Conservation (phyloP, 1,140 invertebrate genomes). For the Steinernema feltiae region DNA sequence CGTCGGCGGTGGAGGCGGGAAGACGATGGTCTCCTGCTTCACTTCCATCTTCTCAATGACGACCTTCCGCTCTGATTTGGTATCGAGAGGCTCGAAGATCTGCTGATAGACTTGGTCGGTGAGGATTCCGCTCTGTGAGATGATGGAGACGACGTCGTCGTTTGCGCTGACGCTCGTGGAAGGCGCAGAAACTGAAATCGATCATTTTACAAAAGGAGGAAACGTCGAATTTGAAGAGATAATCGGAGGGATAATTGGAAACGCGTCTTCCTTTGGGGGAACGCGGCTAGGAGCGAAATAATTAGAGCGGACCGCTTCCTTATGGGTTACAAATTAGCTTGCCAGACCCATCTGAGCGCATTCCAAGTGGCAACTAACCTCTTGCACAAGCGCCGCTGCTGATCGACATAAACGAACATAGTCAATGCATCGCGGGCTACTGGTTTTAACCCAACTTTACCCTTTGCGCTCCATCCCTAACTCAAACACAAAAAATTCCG, state of each 20-base stretch:
- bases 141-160: not conserved
- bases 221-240: not conserved
- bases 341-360: no score
- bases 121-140: not conserved
- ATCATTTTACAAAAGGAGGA: not conserved
- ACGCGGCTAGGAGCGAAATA: no score
- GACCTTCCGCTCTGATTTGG: not conserved
- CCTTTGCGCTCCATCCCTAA: not conserved
- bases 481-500: not conserved
- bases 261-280: not conserved
- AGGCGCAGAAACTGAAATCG: not conserved
- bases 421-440: not conserved
- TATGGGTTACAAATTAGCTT: no score
- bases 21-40: not conserved
- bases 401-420: conserved; percentile 5
- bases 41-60: not conserved
- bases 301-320: no score
- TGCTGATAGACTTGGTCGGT: not conserved
- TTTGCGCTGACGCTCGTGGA: not conserved
- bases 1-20: not conserved
- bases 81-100: not conserved
- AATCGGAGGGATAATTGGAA: conserved; percentile 6
- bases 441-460: not conserved
- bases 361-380: no score
- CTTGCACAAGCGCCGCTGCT: not conserved